Conservation (phyloP, 2,888 invertebrate species). For the Caenorhabditis doughertyi region DNA sequence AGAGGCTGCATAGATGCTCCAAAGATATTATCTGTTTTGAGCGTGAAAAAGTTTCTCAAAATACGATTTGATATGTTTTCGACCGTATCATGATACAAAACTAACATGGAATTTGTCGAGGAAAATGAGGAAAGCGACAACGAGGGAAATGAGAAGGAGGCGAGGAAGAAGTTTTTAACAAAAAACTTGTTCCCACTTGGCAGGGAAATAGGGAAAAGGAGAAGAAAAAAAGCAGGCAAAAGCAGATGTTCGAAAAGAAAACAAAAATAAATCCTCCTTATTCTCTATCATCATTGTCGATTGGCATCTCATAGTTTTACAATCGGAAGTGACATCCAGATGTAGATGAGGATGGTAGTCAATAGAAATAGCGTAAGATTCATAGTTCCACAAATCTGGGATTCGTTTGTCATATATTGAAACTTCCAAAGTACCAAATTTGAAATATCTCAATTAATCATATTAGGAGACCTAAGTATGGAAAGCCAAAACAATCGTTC, state of each 20-base stretch:
- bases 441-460: no score
- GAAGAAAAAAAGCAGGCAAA: conserved; percentile 28
- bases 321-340: conserved; percentile 27
- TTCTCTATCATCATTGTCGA: conserved; percentile 29
- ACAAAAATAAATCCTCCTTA: conserved; percentile 36
- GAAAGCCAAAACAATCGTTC: no score
- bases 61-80: background rate
- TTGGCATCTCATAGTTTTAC: conserved; percentile 36
- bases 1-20: background rate
- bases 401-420: no score
- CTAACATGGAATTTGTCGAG: conserved; percentile 16
- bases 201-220: conserved; percentile 17
- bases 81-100: conserved; percentile 15
- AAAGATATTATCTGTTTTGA: background rate
- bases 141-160: conserved; percentile 16
- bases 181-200: conserved; percentile 46
- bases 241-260: conserved; percentile 45
- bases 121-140: conserved; percentile 19
- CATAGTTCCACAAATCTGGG: no score
- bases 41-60: background rate
- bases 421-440: no score
- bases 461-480: no score
- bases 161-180: conserved; percentile 12
- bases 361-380: background rate
- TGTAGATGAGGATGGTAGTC: conserved; percentile 13